Conservation (phyloP, 2,113 vertebrate species). For the Amblyopsis rosae region DNA sequence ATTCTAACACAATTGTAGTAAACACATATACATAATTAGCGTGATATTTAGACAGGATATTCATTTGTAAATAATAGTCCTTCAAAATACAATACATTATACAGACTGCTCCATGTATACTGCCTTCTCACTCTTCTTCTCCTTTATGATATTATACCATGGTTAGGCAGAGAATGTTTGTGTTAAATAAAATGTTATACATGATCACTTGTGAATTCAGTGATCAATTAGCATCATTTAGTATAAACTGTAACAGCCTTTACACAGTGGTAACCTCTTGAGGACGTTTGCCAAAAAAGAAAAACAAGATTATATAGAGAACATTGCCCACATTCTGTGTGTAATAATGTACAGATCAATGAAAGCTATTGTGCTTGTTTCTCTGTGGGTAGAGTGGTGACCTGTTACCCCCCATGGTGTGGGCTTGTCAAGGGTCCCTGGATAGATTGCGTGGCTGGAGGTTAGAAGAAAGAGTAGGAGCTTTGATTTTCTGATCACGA, state of each 20-base stretch:
- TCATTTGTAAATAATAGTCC: too few relatives aligned
- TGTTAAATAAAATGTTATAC: too few relatives aligned
- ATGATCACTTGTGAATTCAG: conserved; percentile 2
- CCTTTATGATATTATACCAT: conserved; percentile 21
- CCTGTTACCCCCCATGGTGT: conserved; percentile 24
- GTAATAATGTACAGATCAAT: conserved; percentile 20
- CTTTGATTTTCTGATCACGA: conserved; percentile 29
- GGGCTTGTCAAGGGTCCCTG: conserved; percentile 6
- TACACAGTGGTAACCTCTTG: too few relatives aligned
- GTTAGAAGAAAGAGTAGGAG: conserved; percentile 22
- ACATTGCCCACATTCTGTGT: conserved; percentile 1
- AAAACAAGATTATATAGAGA: conserved; percentile 7
- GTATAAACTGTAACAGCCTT: neutral
- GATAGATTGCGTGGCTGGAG: conserved; percentile 32
- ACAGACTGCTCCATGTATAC: neutral
- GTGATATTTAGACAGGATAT: too few relatives aligned
- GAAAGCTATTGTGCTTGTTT: conserved; percentile 7
- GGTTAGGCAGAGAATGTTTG: neutral
- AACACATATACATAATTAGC: too few relatives aligned
- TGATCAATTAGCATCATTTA: conserved; percentile 8
- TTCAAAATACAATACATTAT: too few relatives aligned
- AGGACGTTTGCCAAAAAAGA: neutral
- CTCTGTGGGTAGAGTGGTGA: conserved; percentile 36
- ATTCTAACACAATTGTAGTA: too few relatives aligned
- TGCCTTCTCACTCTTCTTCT: too few relatives aligned